Evolutionary conservation across 64 coral and sea anemone genomes (phyloP).

Genomic region (Trachythela sp.): DNA sequence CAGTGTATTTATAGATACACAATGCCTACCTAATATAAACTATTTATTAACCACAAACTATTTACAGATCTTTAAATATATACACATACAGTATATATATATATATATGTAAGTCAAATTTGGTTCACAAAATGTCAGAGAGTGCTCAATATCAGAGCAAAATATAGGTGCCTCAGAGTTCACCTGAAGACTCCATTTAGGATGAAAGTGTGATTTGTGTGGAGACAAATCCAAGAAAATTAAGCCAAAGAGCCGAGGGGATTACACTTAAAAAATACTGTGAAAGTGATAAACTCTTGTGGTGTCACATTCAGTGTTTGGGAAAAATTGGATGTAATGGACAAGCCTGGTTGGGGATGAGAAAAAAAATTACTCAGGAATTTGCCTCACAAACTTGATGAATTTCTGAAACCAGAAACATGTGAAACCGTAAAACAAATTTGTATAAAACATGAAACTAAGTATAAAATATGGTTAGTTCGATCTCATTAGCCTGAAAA

Average conservation of each 20-base stretch:
- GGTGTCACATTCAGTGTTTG: conserved; percentile 38
- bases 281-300: conserved; percentile 35
- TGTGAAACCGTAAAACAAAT: conserved; percentile 8
- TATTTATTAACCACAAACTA: too few relatives aligned
- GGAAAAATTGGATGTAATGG: conserved; percentile 44
- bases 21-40: too few relatives aligned
- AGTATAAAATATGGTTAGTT: conserved; percentile 23
- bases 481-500: neutral
- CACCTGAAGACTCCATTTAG: too few relatives aligned
- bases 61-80: neutral
- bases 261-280: conserved; percentile 26
- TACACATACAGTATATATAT: neutral
- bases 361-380: conserved; percentile 25
- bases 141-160: too few relatives aligned
- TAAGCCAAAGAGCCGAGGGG: conserved; percentile 16
- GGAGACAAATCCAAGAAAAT: conserved; percentile 23
- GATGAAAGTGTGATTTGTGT: conserved; percentile 4
- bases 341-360: conserved; percentile 42
- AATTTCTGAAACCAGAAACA: conserved; percentile 11
- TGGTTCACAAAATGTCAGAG: too few relatives aligned
- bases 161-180: too few relatives aligned
- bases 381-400: neutral
- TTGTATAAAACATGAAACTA: conserved; percentile 21
- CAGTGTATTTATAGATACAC: too few relatives aligned
- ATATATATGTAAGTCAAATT: too few relatives aligned